phyloP scores from a whole-genome alignment of 2,113 vertebrate genomes.

The Ursus arctos region DNA sequence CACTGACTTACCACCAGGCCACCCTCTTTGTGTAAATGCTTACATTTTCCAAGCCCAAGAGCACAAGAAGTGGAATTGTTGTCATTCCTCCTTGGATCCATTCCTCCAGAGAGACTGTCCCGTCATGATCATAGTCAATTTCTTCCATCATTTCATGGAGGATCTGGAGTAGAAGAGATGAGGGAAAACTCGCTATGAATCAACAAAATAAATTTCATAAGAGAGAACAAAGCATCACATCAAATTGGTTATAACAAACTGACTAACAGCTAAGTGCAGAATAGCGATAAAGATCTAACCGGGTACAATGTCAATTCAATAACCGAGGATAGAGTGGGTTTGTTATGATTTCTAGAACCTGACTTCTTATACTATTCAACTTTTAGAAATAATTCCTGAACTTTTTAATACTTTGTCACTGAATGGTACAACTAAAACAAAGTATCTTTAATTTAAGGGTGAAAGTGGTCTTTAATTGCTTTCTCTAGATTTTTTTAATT shows the following conservation, averaged over 20 bases:
- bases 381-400: constrained; percentile 22
- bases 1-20: background rate
- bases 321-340: background rate
- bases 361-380: background rate
- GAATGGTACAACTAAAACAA: background rate
- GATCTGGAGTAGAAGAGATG: constrained; percentile 87
- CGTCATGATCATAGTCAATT: constrained; percentile 97
- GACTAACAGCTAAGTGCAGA: background rate
- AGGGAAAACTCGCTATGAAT: background rate
- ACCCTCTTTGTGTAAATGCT: constrained; percentile 70
- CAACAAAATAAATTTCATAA: background rate
- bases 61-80: constrained; percentile 95
- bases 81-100: constrained; percentile 99
- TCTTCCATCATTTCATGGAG: constrained; percentile 99
- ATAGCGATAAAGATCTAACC: background rate
- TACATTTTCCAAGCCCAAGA: constrained; percentile 96
- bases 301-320: background rate
- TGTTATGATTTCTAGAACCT: background rate
- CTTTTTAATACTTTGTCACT: background rate
- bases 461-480: constrained; percentile 69
- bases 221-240: background rate
- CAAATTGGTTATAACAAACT: background rate
- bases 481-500: constrained; percentile 55
- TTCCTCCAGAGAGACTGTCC: constrained; percentile 95
- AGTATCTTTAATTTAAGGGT: constrained; percentile 39